Conservation (phyloP, 1,140 invertebrate genomes). For the Drosophila truncata region DNA sequence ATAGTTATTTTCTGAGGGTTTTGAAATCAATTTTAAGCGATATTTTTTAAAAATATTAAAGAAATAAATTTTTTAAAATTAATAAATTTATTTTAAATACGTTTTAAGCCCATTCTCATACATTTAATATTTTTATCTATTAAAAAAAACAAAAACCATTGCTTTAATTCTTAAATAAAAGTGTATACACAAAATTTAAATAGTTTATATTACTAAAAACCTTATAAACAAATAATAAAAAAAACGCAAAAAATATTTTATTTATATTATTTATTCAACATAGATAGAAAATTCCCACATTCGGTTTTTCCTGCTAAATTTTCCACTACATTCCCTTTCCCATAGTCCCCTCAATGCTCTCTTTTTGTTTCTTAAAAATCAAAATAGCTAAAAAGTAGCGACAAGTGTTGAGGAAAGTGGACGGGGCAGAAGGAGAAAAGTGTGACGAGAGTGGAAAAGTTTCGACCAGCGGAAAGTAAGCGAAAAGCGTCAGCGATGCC, state of each 20-base stretch:
- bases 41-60: accelerated
- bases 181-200: background rate
- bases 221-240: background rate
- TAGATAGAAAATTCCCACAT: background rate
- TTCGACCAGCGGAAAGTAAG: conserved; percentile 62
- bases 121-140: background rate
- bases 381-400: conserved; percentile 83
- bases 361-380: conserved; percentile 80
- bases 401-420: conserved; percentile 64
- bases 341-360: conserved; percentile 2
- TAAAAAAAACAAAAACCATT: background rate
- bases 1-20: background rate
- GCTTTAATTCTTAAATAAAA: too few relatives aligned
- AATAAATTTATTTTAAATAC: too few relatives aligned
- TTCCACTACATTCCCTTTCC: background rate
- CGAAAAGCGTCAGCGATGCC: conserved; percentile 48
- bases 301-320: background rate
- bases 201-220: background rate
- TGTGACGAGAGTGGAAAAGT: conserved; percentile 62
- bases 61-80: too few relatives aligned
- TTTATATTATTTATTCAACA: background rate
- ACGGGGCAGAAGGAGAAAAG: conserved; percentile 27
- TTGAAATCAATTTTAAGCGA: background rate
- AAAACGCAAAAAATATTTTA: background rate
- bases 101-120: background rate